Percentiles rank a stretch among this genome's conserved stretches.
Conservation (phyloP, 2,113 vertebrate species). For the Asarcornis scutulata region DNA sequence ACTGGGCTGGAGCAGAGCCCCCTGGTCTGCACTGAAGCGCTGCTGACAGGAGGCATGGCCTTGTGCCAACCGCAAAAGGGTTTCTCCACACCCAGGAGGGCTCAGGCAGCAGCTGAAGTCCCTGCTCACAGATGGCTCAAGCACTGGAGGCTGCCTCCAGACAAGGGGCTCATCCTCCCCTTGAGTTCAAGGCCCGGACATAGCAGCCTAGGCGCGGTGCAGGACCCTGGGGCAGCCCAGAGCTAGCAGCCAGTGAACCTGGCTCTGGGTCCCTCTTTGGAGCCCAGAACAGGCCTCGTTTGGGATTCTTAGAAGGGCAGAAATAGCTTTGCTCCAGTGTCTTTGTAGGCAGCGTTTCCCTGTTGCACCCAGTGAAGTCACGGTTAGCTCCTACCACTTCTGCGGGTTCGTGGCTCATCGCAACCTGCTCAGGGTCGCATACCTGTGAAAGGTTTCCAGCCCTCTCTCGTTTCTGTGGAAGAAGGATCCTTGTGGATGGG, state of each 20-base stretch:
- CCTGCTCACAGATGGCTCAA: not conserved
- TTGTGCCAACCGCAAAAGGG: not conserved
- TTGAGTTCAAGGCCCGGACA: rapidly evolving
- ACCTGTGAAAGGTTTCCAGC: not conserved
- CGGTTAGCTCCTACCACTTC: not conserved
- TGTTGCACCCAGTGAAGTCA: not conserved
- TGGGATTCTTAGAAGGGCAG: not conserved
- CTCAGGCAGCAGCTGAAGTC: not conserved
- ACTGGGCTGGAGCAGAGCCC: not conserved
- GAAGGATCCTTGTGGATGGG: not conserved
- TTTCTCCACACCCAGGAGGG: not conserved
- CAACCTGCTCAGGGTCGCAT: not conserved
- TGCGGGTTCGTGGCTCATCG: not conserved
- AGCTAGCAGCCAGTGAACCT: not conserved
- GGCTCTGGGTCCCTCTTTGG: not conserved
- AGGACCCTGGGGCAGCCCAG: not conserved
- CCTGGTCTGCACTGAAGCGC: not conserved
- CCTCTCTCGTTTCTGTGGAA: not conserved
- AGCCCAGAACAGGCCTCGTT: not conserved
- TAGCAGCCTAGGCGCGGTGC: not conserved
- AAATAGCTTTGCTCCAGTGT: not conserved
- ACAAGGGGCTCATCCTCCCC: not conserved
- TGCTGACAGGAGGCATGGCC: not conserved
- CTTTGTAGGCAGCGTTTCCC: not conserved
- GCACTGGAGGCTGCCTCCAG: not conserved